These are phyloP conservation scores for Saimiri boliviensis DNA, from an alignment of 2,113 vertebrate species.

Conservation along the genomic window DNA sequence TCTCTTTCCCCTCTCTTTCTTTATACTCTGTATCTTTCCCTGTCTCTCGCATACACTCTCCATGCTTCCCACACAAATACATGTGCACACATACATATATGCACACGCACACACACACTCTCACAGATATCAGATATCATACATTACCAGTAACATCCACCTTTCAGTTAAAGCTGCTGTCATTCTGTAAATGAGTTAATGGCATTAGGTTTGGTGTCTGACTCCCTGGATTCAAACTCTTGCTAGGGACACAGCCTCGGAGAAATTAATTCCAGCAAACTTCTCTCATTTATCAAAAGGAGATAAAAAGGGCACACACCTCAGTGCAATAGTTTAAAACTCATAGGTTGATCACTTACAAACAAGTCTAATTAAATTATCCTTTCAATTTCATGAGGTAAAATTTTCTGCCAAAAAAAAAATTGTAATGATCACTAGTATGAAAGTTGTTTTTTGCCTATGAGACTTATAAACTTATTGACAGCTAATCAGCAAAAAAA, in stretches of 20 bases:
- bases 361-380: background rate
- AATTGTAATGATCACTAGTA: background rate
- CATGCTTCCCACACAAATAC: too few relatives aligned
- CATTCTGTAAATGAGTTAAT: background rate
- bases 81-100: background rate
- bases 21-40: background rate
- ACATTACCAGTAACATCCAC: background rate
- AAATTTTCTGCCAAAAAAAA: background rate
- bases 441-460: background rate
- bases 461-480: background rate
- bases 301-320: background rate
- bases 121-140: background rate
- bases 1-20: too few relatives aligned
- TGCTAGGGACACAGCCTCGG: accelerated
- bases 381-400: background rate
- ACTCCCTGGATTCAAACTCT: background rate
- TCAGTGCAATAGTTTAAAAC: background rate
- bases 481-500: background rate
- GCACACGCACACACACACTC: too few relatives aligned
- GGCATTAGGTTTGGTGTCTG: background rate
- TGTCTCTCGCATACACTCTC: background rate
- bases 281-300: background rate
- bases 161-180: background rate
- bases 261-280: background rate
- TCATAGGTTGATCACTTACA: background rate